Percentiles rank a stretch among this genome's conserved stretches.
Evolutionary conservation across 1,140 invertebrate genomes (phyloP).

Genomic region (Globodera ellingtonae): DNA sequence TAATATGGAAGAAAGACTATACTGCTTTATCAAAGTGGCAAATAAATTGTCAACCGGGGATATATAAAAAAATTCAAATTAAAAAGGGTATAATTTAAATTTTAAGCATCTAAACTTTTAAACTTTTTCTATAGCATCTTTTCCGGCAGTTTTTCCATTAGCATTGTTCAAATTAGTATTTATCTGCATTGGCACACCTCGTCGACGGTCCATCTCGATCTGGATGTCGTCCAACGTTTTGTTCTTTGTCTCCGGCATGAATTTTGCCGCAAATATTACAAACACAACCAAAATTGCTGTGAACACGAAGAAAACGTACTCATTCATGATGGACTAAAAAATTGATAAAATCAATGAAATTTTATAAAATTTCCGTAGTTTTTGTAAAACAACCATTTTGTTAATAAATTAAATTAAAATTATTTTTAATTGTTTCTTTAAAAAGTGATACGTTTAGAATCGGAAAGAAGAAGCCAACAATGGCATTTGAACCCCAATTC

Average conservation of each 20-base stretch:
- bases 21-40: no score
- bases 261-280: constrained; percentile 68
- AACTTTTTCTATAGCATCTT: no score
- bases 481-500: constrained; percentile 97
- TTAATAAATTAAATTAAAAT: no score
- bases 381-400: no score
- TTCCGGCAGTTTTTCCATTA: no score
- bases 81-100: no score
- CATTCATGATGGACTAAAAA: constrained; percentile 64
- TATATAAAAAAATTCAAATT: no score
- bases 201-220: constrained; percentile 22
- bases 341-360: background rate
- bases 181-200: background rate
- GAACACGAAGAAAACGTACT: constrained; percentile 70
- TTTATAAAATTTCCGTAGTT: no score
- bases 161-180: no score
- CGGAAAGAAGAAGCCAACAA: constrained; percentile 90
- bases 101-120: no score
- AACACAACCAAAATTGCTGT: constrained; percentile 67
- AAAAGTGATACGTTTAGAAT: constrained; percentile 36
- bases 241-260: constrained; percentile 71
- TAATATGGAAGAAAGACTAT: no score
- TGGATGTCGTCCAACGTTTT: constrained; percentile 37
- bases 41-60: no score
- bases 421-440: background rate